phyloP scores from a whole-genome alignment of 2,888 invertebrate species.

The Sarcophaga carnaria region DNA sequence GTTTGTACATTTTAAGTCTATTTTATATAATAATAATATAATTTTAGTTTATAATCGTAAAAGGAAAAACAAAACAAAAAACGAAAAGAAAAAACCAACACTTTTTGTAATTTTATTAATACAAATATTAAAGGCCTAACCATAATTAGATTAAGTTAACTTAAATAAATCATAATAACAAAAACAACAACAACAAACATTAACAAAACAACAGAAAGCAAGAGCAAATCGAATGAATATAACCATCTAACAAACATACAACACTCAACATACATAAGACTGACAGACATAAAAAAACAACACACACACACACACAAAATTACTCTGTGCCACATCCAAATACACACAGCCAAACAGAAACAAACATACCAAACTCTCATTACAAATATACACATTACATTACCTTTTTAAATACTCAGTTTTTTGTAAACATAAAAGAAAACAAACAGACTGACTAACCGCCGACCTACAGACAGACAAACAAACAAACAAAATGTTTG shows the following conservation, averaged over 20 bases:
- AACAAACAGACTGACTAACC: not conserved
- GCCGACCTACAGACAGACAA: not conserved
- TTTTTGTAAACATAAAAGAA: conserved; percentile 46
- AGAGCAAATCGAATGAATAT: conserved; percentile 52
- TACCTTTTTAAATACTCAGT: not conserved
- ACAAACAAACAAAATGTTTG: conserved; percentile 27
- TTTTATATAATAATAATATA: conserved; percentile 68
- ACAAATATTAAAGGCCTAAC: conserved; percentile 68
- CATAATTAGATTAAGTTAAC: conserved; percentile 67
- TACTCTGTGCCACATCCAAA: not conserved
- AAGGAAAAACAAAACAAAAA: conserved; percentile 28
- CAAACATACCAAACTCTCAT: conserved; percentile 20
- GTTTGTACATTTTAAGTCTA: conserved; percentile 69
- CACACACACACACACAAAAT: conserved; percentile 25
- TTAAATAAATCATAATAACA: conserved; percentile 51
- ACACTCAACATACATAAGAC: conserved; percentile 19
- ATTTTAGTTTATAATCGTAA: conserved; percentile 66
- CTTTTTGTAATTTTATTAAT: conserved; percentile 70
- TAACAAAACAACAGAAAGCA: conserved; percentile 42
- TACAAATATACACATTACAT: conserved; percentile 1
- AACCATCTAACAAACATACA: conserved; percentile 15
- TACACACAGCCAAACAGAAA: conserved; percentile 38
- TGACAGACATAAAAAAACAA: conserved; percentile 17
- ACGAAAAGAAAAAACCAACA: conserved; percentile 46
- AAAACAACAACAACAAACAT: conserved; percentile 42